Evolutionary conservation across 2,113 vertebrate genomes (phyloP), one percentile per base, ranked within the genome.

Genomic region (Chionomys nivalis): DNA sequence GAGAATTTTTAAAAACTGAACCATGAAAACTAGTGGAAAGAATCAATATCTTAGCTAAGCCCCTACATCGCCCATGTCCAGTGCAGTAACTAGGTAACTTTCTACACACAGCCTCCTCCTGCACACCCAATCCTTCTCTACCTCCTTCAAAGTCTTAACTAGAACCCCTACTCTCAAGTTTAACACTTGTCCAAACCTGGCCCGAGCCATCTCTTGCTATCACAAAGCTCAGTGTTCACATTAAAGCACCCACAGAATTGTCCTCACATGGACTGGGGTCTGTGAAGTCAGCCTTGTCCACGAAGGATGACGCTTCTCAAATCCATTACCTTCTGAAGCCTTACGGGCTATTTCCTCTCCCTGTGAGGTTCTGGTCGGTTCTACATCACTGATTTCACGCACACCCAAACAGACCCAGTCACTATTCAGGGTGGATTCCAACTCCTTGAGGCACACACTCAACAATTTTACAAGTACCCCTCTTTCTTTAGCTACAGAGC

Each of bases 111-210:
- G 17, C 11, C n/a, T 82, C 86, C 68, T 68, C n/a, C 49, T 72
- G 55, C 85, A 96, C 72, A 26, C 4, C 31, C 23, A 28, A 26
- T 55, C 93, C 44, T 42, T 68, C 33, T 42, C 75, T 76, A 39
- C 31, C 19, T 75, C 70, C 47, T 90, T 33, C 12, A 75, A 73
- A 87, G 83, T 55, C 44, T 16, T 49, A 36, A n/a, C 49, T 42
- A 23, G 85, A 77, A 91, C 31, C 70, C 33, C 85, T 66, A 93
- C 61, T 19, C 31, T 97, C 65, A 73, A 55, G 88, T 58, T 70
- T 19, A 87, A 89, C 65, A 61, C n/a, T 82, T 8, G 7, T 26
- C 70, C 39, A 76, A 47, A 68, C 39, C 24, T 44, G 90, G 44
- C 47, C 88, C 42, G 26, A 72, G 23, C 36, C 47, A 87, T 36